A percentile compares a stretch with the other conserved stretches of the same genome.
phyloP scores from a whole-genome alignment of 2,888 invertebrate species.

The Isoperla grammatica region DNA sequence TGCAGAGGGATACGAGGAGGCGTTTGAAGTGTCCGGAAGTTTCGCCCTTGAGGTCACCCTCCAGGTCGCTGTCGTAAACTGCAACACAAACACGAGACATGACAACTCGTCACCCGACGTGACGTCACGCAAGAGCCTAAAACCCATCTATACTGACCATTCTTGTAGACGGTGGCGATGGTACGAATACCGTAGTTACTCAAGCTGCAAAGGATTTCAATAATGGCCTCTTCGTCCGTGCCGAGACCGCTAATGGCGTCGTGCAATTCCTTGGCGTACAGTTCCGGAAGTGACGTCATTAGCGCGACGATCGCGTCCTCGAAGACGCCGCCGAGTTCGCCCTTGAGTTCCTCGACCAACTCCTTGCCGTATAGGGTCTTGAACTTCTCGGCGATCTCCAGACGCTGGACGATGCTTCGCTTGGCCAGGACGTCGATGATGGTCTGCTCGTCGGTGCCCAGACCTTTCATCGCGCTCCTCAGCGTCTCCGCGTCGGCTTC shows the following conservation, averaged over 20 bases:
- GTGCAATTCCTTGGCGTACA: constrained; percentile 47
- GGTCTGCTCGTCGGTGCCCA: constrained; percentile 48
- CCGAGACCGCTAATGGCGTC: constrained; percentile 47
- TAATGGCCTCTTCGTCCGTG: constrained; percentile 45
- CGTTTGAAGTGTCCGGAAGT: constrained; percentile 51
- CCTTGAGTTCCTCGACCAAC: constrained; percentile 43
- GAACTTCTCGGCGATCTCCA: constrained; percentile 47
- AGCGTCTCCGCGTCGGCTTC: constrained; percentile 40
- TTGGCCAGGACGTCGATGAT: constrained; percentile 48
- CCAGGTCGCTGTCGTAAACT: constrained; percentile 45
- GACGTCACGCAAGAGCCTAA: not conserved
- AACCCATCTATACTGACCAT: constrained; percentile 35
- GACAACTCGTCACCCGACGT: constrained; percentile 2
- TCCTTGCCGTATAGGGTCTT: constrained; percentile 52
- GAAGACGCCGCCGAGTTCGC: constrained; percentile 48
- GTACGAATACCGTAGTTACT: constrained; percentile 44
- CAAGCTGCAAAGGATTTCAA: constrained; percentile 48
- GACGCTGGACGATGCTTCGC: constrained; percentile 48
- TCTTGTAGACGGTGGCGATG: constrained; percentile 39
- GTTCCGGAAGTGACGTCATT: constrained; percentile 46
- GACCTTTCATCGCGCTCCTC: constrained; percentile 43
- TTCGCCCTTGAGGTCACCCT: constrained; percentile 47
- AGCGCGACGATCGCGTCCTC: constrained; percentile 47
- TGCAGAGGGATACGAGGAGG: constrained; percentile 46
- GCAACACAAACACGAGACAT: constrained; percentile 18